Base-by-base conservation (phyloP, 2,888 invertebrate genomes). In the Parapristionchus giblindavisi region DNA sequence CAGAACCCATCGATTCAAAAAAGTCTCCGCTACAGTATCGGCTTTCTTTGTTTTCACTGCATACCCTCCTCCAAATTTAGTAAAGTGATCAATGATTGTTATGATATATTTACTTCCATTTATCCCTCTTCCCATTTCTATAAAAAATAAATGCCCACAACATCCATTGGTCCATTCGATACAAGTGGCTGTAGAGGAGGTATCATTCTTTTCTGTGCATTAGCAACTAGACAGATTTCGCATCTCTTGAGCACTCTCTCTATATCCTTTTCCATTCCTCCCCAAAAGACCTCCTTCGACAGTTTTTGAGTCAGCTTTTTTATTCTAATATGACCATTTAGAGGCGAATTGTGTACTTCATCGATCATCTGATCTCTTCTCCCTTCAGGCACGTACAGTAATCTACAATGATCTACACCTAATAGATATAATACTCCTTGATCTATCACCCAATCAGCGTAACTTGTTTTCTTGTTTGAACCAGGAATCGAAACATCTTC, bases 61-160 rank as follows among this genome's bases (percentile, higher is more conserved):
- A 14, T 65, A 65, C 0, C 76, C 74, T 3, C 54, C 66, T 2
- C 66, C 75, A 17, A 40, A 77, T 61, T 75, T 75, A 0, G 71
- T 61, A 61, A 80, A 80, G 21, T 77, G 74, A 32, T 77, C 77
- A 4, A 80, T 72, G 2, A 80, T 43, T 3, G 74, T 54, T 54
- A 79, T 36, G 0, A 73, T 48, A 48, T 78, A 79, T 3, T 71
- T 56, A 2, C 61, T 38, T 5, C 61, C 61, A 1, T 61, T 38
- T 11, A 61, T 24, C 2, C 61, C 61, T 38, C 38, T 27, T 38
- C 61, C 61, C 61, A 61, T 61, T n/a, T 61, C 61, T 2, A 61
- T 61, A n/a, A 61, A n/a, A n/a, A 17, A 61, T 61, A 36, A 5
- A 61, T 61, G 4, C 61, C 61, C 2, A 61, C 61, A 24, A 61